These are phyloP conservation scores for Panopea generosa DNA, from an alignment of 2,888 invertebrate species.

Conservation along the genomic window DNA sequence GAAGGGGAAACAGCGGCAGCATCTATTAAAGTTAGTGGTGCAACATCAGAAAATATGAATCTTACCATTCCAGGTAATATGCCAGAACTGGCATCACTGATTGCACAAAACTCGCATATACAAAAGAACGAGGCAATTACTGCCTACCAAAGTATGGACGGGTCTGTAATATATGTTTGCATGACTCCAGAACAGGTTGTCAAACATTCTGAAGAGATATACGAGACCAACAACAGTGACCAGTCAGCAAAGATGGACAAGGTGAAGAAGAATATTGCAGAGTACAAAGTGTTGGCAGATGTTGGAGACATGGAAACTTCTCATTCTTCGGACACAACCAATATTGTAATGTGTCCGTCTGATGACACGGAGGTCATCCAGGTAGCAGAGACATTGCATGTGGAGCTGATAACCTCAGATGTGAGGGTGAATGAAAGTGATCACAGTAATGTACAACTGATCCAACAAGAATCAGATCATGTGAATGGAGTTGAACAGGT, in stretches of 20 bases:
- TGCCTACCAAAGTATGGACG: slow-evolving; percentile 51
- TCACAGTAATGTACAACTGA: too few species aligned
- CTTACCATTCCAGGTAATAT: slow-evolving; percentile 26
- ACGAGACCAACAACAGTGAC: too few species aligned
- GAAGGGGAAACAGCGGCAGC: not conserved
- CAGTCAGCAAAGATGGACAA: not conserved
- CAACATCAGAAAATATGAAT: not conserved
- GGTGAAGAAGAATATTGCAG: not conserved
- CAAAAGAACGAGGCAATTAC: slow-evolving; percentile 16
- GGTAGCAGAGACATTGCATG: too few species aligned
- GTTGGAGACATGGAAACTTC: not conserved
- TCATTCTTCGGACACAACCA: too few species aligned
- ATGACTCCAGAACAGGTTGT: slow-evolving; percentile 11
- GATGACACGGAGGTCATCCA: too few species aligned
- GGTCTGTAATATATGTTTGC: slow-evolving; percentile 50
- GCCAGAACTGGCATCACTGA: slow-evolving; percentile 40
- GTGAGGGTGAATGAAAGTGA: too few species aligned
- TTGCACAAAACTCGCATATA: slow-evolving; percentile 28
- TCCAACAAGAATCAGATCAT: not conserved
- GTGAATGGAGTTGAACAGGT: not conserved
- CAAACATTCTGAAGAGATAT: not conserved
- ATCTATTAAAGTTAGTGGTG: not conserved
- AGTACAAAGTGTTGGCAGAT: not conserved
- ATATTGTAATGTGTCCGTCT: too few species aligned
- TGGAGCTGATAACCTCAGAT: too few species aligned